Conservation (phyloP, 2,797 vertebrate species). For the Protosalanx chinensis region DNA sequence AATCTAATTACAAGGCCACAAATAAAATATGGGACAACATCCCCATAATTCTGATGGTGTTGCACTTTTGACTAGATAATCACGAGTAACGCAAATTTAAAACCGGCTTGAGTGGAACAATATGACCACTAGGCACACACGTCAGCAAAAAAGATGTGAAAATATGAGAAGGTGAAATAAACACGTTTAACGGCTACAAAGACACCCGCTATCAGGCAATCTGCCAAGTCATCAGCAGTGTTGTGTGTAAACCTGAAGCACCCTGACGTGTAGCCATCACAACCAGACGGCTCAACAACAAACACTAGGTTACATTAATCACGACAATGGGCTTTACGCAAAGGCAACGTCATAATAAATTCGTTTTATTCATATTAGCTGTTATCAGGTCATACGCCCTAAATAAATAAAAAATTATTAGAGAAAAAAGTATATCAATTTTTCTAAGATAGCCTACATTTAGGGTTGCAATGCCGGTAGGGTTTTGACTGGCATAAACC, state of each 20-base stretch:
- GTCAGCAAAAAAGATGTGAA: slow-evolving; percentile 40
- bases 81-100: slow-evolving; percentile 13
- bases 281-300: slow-evolving; percentile 35
- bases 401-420: no score
- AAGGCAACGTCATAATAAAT: no score
- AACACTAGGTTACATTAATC: slow-evolving; percentile 23
- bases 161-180: slow-evolving; percentile 16
- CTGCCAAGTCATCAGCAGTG: slow-evolving; percentile 43
- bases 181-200: slow-evolving; percentile 21
- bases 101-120: slow-evolving; percentile 28
- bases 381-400: no score
- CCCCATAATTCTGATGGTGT: slow-evolving; percentile 20
- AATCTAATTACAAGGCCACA: not conserved
- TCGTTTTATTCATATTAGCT: no score
- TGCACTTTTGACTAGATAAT: slow-evolving; percentile 29
- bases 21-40: not conserved
- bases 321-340: slow-evolving; percentile 18
- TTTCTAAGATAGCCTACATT: no score
- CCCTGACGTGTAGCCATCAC: slow-evolving; percentile 42
- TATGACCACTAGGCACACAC: not conserved
- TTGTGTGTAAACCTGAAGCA: slow-evolving; percentile 52
- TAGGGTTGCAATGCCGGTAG: no score
- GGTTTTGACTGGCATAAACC: no score
- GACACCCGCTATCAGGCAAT: slow-evolving; percentile 25
- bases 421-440: no score